phyloP scores from a whole-genome alignment of 2,797 vertebrate genomes.

The Cyprinodon diabolis region DNA sequence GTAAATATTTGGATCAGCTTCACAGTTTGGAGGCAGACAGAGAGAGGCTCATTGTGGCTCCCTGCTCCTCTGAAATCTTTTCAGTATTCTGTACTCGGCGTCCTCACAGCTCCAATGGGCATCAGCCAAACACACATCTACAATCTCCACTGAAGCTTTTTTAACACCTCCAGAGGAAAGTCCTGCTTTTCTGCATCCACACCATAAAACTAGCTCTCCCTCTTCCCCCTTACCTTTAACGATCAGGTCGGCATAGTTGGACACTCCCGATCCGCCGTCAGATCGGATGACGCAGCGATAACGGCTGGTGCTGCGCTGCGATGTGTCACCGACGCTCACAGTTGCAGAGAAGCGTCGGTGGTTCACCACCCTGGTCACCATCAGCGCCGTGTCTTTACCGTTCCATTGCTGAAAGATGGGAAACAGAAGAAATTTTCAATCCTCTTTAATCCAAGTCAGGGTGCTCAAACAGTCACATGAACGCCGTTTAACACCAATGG shows the following conservation, averaged over 20 bases:
- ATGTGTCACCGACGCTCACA: slow-evolving; percentile 92
- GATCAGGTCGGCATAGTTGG: slow-evolving; percentile 94
- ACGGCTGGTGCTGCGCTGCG: slow-evolving; percentile 91
- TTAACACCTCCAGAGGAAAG: slow-evolving; percentile 24
- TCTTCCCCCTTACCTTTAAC: slow-evolving; percentile 71
- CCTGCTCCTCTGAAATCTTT: slow-evolving; percentile 44
- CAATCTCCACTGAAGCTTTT: slow-evolving; percentile 26
- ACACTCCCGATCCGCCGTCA: slow-evolving; percentile 92
- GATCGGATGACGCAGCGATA: slow-evolving; percentile 96
- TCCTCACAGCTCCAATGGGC: slow-evolving; percentile 50
- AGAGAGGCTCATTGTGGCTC: slow-evolving; percentile 48
- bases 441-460: neutral
- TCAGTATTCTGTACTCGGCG: slow-evolving; percentile 57
- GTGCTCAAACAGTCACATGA: neutral
- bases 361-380: slow-evolving; percentile 97
- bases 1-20: neutral
- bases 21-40: slow-evolving; percentile 4
- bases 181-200: slow-evolving; percentile 17
- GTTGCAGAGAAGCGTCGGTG: slow-evolving; percentile 94
- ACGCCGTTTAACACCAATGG: neutral
- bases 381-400: slow-evolving; percentile 91
- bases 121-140: slow-evolving; percentile 36
- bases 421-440: neutral
- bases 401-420: slow-evolving; percentile 89
- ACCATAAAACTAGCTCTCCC: neutral